These are phyloP conservation scores for Irena cyanogastra DNA, from an alignment of 2,113 vertebrate species.

Conservation along the genomic window DNA sequence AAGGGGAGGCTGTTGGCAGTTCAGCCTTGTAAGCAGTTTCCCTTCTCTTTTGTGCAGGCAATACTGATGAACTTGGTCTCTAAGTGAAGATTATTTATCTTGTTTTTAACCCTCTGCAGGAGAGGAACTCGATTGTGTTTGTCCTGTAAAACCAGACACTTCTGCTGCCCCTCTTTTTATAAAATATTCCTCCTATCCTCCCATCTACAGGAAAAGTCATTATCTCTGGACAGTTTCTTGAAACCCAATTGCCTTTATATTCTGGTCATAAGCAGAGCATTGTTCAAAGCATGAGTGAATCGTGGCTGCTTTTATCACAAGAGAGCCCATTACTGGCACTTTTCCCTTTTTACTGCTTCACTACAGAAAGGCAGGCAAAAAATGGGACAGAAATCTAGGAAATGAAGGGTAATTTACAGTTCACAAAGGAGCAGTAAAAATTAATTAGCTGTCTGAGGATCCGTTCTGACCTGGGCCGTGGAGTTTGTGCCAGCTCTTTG, in stretches of 20 bases:
- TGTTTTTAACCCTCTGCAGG: not conserved
- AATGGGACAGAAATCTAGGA: conserved; percentile 64
- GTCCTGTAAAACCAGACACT: not conserved
- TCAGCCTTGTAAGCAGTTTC: conserved; percentile 51
- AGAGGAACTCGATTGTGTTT: not conserved
- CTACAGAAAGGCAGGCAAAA: conserved; percentile 28
- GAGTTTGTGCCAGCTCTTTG: conserved; percentile 41
- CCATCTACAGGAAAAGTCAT: conserved; percentile 34
- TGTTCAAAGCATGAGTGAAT: not conserved
- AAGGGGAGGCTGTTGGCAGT: conserved; percentile 6
- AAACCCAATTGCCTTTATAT: conserved; percentile 31
- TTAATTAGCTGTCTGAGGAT: conserved; percentile 67
- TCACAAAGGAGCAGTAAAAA: conserved; percentile 66
- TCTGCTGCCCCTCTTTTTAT: not conserved
- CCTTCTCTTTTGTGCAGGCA: conserved; percentile 22
- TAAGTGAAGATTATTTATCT: not conserved
- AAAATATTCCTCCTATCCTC: not conserved
- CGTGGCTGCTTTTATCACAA: conserved; percentile 35
- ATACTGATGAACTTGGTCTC: conserved; percentile 24
- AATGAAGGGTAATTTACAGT: conserved; percentile 65
- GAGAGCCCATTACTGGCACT: conserved; percentile 45
- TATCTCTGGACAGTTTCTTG: conserved; percentile 29
- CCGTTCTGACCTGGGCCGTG: not conserved
- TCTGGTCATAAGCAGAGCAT: conserved; percentile 35
- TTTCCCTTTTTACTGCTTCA: conserved; percentile 40